Percentiles rank a stretch among this genome's conserved stretches.
Conservation (phyloP, 2,797 vertebrate species). For the Novumbra hubbsi region DNA sequence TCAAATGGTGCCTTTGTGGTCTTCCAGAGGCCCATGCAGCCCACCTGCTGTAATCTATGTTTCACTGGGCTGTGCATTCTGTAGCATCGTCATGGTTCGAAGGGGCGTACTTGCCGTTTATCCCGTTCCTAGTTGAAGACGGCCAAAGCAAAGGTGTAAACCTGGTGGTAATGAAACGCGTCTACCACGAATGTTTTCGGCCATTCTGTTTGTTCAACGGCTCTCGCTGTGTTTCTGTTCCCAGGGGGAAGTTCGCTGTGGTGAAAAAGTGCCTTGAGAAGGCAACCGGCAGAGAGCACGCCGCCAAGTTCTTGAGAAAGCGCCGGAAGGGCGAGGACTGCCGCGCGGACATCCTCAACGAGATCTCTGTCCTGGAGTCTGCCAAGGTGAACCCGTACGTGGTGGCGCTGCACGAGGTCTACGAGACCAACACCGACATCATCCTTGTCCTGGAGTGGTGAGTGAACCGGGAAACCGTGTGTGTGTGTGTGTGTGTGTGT, state of each 20-base stretch:
- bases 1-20: conserved; percentile 29
- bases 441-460: conserved; percentile 83
- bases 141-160: neutral
- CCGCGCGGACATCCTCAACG: conserved; percentile 80
- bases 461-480: conserved; percentile 35
- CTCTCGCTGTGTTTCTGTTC: conserved; percentile 25
- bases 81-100: neutral
- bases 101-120: neutral
- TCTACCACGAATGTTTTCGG: neutral
- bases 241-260: conserved; percentile 85
- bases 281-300: conserved; percentile 76
- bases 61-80: neutral
- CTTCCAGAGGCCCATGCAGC: conserved; percentile 11
- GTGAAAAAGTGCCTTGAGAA: conserved; percentile 84
- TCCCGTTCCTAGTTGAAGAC: neutral
- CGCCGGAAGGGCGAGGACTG: conserved; percentile 81
- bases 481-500: conserved; percentile 5
- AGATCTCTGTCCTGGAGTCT: conserved; percentile 81
- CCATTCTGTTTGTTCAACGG: conserved; percentile 27
- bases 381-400: conserved; percentile 78
- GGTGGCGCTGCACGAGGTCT: conserved; percentile 81
- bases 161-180: neutral
- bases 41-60: conserved; percentile 38
- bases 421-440: conserved; percentile 79
- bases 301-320: conserved; percentile 83